Base-by-base conservation (phyloP, 2,888 invertebrate genomes). In the Drosophila macrospina region DNA sequence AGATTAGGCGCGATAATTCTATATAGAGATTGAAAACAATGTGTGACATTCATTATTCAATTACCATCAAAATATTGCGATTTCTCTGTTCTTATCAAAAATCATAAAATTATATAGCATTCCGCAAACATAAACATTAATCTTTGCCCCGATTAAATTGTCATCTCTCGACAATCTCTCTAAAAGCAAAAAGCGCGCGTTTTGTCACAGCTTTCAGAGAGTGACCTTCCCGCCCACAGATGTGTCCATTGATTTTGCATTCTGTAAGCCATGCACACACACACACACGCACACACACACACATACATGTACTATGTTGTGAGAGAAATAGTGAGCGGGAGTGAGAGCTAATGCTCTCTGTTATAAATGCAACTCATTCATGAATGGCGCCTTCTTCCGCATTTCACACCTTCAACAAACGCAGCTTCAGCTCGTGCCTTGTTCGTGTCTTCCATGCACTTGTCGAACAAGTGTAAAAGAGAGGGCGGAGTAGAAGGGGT, bases 311-410 rank as follows among this genome's bases (percentile, higher is more conserved):
- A 39, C 8, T 59, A 42, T 41, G 37, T 26, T 16, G 32, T 37
- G 51, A 39, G 41, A 37, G 47, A 32, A 28, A 39, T 7, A 26
- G 44, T 28, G 39, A 36, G 41, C 26, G 48, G 41, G 32, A 32
- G 39, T 11, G 66, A 44, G 54, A 16, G 47, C 55, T 51, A 39
- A 32, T 34, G 7, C 15, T 30, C 54, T 51, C 42, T 56, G 52
- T 59, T 44, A 57, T 57, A 42, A 65, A 52, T 77, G 69, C 64
- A 78, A 56, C 66, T 67, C 86, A 88, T 83, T 83, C 74, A 83
- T 83, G 83, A 83, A 87, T 87, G 64, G 63, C 66, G 65, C 57
- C 78, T 56, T 69, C 71, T 83, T 71, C 69, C 77, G 80, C 84
- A 65, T 72, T 78, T 77, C 85, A 83, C 74, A 87, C 88, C 71